Conservation (phyloP, 2,888 invertebrate genomes). For the Lasioglossum marginatum region DNA sequence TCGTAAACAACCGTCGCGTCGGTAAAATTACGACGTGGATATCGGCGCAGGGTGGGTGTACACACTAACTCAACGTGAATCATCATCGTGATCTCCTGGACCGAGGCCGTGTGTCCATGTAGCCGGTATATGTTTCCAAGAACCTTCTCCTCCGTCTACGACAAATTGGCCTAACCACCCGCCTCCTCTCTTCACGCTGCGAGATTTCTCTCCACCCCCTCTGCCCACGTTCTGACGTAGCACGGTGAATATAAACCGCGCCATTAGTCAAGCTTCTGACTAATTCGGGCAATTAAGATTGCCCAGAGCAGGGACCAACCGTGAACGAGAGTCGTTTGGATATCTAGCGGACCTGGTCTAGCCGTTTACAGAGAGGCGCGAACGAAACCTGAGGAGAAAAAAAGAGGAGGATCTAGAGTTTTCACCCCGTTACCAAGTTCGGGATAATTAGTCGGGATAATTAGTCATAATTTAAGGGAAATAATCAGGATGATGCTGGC, state of each 20-base stretch:
- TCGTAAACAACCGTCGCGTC: conserved; percentile 25
- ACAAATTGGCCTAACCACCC: conserved; percentile 67
- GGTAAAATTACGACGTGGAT: conserved; percentile 22
- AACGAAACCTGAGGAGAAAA: conserved; percentile 2
- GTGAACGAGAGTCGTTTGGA: conserved; percentile 29
- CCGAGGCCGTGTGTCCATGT: conserved; percentile 14
- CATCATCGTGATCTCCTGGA: conserved; percentile 39
- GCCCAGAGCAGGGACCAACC: conserved; percentile 44
- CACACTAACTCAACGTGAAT: conserved; percentile 49
- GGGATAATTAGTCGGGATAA: conserved; percentile 50
- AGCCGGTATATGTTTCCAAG: conserved; percentile 51
- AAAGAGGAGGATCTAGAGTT: conserved; percentile 10
- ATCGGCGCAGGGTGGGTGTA: conserved; percentile 32
- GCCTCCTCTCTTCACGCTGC: conserved; percentile 23
- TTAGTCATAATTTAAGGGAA: conserved; percentile 52
- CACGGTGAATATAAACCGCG: conserved; percentile 69
- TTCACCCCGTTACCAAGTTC: conserved; percentile 21
- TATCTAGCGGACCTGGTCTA: conserved; percentile 27
- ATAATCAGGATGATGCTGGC: conserved; percentile 33
- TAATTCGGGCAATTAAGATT: conserved; percentile 78
- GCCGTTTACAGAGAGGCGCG: background rate
- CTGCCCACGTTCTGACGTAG: conserved; percentile 44
- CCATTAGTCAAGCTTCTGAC: conserved; percentile 78
- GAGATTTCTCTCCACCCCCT: conserved; percentile 37
- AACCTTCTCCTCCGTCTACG: conserved; percentile 64